Evolutionary conservation across 1,140 invertebrate species (phyloP).

Genomic region (Euura saliciscinereae): DNA sequence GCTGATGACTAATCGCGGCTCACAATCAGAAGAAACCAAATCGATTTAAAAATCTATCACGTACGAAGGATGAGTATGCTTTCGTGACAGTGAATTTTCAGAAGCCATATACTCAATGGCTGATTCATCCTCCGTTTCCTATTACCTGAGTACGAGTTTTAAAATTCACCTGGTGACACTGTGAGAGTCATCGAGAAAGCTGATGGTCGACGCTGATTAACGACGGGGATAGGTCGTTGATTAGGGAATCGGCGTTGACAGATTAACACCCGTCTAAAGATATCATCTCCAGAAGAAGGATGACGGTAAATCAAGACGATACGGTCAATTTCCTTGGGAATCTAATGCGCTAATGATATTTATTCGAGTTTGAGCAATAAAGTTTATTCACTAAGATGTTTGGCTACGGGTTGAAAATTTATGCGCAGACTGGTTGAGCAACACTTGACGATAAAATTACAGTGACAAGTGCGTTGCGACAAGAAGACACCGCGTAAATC

Average conservation of each 20-base stretch:
- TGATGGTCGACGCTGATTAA: background rate
- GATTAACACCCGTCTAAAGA: background rate
- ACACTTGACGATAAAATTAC: background rate
- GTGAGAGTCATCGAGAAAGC: background rate
- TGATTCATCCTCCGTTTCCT: background rate
- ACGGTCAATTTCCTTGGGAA: background rate
- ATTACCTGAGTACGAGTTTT: no score
- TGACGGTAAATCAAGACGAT: background rate
- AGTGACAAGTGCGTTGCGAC: background rate
- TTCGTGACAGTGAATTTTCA: background rate
- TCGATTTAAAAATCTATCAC: conserved; percentile 3
- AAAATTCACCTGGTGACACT: no score
- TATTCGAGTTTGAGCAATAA: background rate
- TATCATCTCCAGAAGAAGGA: background rate
- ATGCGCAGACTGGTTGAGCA: background rate
- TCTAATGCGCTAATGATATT: background rate
- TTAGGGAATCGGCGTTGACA: background rate
- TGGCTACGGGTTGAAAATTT: background rate
- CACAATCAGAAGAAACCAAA: background rate
- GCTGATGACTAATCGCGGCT: background rate
- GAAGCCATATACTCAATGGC: background rate
- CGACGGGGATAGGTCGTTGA: background rate
- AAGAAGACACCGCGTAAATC: background rate
- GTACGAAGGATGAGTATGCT: background rate
- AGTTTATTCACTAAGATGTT: background rate